Percentiles rank a stretch among this genome's conserved stretches.
phyloP scores from a whole-genome alignment of 2,888 invertebrate genomes.

The Sinopyrophorus schimmeli region DNA sequence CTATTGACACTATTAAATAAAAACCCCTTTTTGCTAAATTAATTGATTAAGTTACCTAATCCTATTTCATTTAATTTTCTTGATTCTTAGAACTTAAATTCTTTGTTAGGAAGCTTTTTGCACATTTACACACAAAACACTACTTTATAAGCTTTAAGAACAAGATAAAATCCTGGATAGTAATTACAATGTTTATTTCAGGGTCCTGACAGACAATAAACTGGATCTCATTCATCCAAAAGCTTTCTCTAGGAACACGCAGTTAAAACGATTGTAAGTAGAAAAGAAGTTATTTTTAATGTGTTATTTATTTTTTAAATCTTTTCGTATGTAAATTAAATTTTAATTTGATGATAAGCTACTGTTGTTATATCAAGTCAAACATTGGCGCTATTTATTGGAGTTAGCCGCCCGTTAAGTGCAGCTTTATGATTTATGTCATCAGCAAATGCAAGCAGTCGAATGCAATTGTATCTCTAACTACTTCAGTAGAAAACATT shows the following conservation, averaged over 20 bases:
- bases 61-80: too few relatives aligned
- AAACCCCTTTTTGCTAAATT: too few relatives aligned
- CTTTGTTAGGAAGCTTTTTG: background rate
- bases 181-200: conserved; percentile 52
- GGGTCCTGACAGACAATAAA: conserved; percentile 77
- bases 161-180: conserved; percentile 10
- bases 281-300: conserved; percentile 5
- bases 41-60: too few relatives aligned
- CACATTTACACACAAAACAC: background rate
- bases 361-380: too few relatives aligned
- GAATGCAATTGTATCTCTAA: conserved; percentile 17
- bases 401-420: conserved; percentile 1
- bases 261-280: conserved; percentile 67
- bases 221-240: conserved; percentile 68
- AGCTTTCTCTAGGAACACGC: conserved; percentile 64
- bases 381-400: too few relatives aligned
- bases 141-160: background rate
- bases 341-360: background rate
- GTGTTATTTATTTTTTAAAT: background rate
- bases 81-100: too few relatives aligned
- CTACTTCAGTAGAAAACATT: conserved; percentile 6
- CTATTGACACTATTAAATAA: too few relatives aligned
- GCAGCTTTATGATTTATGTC: conserved; percentile 25
- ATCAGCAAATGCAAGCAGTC: conserved; percentile 21
- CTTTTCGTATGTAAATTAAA: background rate